These are phyloP conservation scores for Zygaena filipendulae DNA, from an alignment of 2,888 invertebrate genomes.

Conservation along the genomic window DNA sequence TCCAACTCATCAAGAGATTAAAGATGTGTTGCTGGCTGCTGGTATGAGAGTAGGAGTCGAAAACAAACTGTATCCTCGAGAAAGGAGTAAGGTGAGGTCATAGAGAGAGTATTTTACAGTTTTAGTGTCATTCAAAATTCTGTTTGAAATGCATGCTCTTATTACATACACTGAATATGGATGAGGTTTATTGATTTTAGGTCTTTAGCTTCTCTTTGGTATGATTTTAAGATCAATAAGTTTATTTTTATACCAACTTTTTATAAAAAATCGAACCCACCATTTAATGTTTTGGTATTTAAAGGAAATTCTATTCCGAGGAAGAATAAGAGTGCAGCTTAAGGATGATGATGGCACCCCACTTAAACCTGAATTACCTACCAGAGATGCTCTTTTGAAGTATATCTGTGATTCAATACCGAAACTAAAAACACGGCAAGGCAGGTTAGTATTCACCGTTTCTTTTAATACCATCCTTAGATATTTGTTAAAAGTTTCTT, in stretches of 20 bases:
- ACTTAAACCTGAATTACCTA: constrained; percentile 75
- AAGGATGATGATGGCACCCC: constrained; percentile 89
- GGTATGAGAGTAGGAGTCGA: constrained; percentile 90
- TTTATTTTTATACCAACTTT: too few relatives aligned
- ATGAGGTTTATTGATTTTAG: too few relatives aligned
- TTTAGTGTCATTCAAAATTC: not conserved
- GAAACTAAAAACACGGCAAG: constrained; percentile 85
- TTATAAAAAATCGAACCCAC: too few relatives aligned
- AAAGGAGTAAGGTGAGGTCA: constrained; percentile 78
- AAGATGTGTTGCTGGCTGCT: constrained; percentile 87
- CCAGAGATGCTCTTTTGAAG: constrained; percentile 80
- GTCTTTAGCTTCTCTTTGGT: too few relatives aligned
- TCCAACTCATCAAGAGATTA: constrained; percentile 94
- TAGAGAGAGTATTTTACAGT: not conserved
- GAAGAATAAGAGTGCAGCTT: constrained; percentile 92
- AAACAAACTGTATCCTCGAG: constrained; percentile 91
- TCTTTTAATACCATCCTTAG: constrained; percentile 1
- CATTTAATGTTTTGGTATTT: too few relatives aligned
- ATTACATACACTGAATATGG: too few relatives aligned
- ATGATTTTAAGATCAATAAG: too few relatives aligned
- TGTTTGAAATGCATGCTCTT: too few relatives aligned
- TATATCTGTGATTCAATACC: constrained; percentile 89
- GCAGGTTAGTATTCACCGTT: constrained; percentile 41
- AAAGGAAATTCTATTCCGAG: constrained; percentile 82
- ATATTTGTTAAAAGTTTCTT: not conserved